These are phyloP conservation scores for Drosophila testacea DNA, from an alignment of 2,888 invertebrate genomes.

Conservation along the genomic window DNA sequence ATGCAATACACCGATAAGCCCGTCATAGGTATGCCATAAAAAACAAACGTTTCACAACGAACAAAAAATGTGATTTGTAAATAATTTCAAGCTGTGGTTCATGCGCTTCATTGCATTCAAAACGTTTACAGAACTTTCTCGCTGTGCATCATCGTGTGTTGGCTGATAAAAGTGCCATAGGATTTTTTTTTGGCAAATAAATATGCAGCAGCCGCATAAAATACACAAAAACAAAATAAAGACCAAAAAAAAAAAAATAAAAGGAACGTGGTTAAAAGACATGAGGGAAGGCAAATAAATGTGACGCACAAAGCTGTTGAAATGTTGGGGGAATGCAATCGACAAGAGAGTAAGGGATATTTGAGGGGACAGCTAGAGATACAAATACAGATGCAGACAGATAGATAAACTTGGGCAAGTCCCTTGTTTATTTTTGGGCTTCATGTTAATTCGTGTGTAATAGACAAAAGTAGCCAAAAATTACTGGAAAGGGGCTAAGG, in stretches of 20 bases:
- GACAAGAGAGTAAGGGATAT: conserved; percentile 31
- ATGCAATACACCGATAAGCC: conserved; percentile 47
- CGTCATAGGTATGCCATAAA: conserved; percentile 65
- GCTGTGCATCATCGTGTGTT: conserved; percentile 13
- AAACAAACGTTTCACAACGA: conserved; percentile 31
- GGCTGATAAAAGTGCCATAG: conserved; percentile 67
- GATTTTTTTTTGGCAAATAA: conserved; percentile 67
- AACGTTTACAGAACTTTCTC: conserved; percentile 5
- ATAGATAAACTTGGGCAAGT: conserved; percentile 39
- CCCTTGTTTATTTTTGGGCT: conserved; percentile 60
- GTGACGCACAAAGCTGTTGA: conserved; percentile 72
- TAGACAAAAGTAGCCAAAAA: conserved; percentile 71
- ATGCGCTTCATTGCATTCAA: conserved; percentile 46
- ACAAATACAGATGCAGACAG: conserved; percentile 30
- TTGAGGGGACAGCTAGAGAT: conserved; percentile 10
- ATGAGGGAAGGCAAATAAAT: conserved; percentile 39
- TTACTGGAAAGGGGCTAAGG: conserved; percentile 17
- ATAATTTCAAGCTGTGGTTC: conserved; percentile 49
- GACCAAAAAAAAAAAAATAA: conserved; percentile 27
- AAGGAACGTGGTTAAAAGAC: conserved; percentile 38
- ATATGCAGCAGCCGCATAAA: conserved; percentile 69
- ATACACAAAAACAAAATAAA: conserved; percentile 38
- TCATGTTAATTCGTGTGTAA: conserved; percentile 79
- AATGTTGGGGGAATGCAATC: conserved; percentile 39
- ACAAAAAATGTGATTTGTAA: conserved; percentile 32